Evolutionary conservation across 1,140 invertebrate genomes (phyloP).

Genomic region (Proctacanthus coquilletti): DNA sequence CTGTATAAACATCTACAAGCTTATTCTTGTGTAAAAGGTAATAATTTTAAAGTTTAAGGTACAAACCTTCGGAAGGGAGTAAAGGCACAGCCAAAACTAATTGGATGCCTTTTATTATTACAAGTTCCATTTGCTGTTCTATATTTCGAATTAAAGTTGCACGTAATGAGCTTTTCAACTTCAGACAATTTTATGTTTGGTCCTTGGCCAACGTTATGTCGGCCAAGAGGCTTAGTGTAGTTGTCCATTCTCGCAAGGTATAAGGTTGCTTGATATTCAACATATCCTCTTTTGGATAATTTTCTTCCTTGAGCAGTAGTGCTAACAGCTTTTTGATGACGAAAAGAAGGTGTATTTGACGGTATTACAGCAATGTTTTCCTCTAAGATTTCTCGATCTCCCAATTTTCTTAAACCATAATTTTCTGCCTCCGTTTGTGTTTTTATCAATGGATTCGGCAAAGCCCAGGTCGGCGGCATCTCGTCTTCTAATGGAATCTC

Average conservation of each 20-base stretch:
- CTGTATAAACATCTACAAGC: no score
- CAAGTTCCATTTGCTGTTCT: conserved; percentile 62
- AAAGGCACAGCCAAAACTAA: conserved; percentile 51
- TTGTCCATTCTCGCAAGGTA: conserved; percentile 30
- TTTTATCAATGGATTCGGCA: conserved; percentile 12
- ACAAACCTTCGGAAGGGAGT: conserved; percentile 59
- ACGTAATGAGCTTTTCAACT: conserved; percentile 11
- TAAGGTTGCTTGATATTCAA: conserved; percentile 47
- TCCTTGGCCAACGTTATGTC: conserved; percentile 37
- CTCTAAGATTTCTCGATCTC: conserved; percentile 37
- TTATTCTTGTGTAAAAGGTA: no score
- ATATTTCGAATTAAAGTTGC: conserved; percentile 36
- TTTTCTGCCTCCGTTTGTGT: conserved; percentile 31
- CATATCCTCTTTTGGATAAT: conserved; percentile 43
- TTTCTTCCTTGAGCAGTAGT: conserved; percentile 39
- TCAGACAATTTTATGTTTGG: conserved; percentile 29
- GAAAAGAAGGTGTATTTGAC: conserved; percentile 42
- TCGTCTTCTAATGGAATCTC: conserved; percentile 18
- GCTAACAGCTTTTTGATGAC: conserved; percentile 49
- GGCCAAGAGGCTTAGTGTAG: conserved; percentile 15
- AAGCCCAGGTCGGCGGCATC: conserved; percentile 15
- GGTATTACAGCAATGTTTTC: conserved; percentile 30
- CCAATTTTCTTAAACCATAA: conserved; percentile 39
- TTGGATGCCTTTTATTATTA: conserved; percentile 54
- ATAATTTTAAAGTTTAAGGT: no score